phyloP scores from a whole-genome alignment of 2,888 invertebrate species.

The Ophonus ardosiacus region DNA sequence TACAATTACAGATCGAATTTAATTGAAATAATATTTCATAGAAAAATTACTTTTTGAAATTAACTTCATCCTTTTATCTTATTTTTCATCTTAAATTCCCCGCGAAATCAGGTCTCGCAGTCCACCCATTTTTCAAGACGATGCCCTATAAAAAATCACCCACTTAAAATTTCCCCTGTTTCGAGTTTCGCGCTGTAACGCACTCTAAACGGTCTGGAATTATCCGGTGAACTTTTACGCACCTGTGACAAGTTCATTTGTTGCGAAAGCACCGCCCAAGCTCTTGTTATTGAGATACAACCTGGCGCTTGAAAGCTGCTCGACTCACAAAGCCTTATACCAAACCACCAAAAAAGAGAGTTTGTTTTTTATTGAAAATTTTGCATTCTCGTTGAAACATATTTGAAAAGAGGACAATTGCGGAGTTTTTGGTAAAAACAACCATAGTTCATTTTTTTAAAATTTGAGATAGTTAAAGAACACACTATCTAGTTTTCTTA shows the following conservation, averaged over 20 bases:
- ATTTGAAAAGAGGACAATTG: too few species aligned
- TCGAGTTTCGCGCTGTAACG: not conserved
- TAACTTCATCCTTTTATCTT: not conserved
- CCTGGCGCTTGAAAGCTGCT: not conserved
- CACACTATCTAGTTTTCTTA: too few species aligned
- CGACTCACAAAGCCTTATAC: conserved; percentile 12
- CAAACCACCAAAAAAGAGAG: not conserved
- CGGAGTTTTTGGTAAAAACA: too few species aligned
- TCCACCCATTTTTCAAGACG: not conserved
- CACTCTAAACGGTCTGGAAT: not conserved
- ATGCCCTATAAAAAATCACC: not conserved
- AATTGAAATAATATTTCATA: too few species aligned
- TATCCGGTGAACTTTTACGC: conserved; percentile 22
- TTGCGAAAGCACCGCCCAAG: conserved; percentile 8
- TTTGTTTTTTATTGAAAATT: not conserved
- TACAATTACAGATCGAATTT: too few species aligned
- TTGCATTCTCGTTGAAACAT: not conserved
- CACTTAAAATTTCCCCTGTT: conserved; percentile 2
- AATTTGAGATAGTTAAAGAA: too few species aligned
- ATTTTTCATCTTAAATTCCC: not conserved
- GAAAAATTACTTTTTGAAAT: too few species aligned
- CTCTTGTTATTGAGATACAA: conserved; percentile 29
- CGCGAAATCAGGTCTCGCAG: not conserved
- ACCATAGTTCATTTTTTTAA: too few species aligned
- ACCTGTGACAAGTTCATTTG: conserved; percentile 35